Percentiles rank a stretch among this genome's conserved stretches.
Evolutionary conservation across 1,140 invertebrate species (phyloP).

Genomic region (Chionoecetes opilio): DNA sequence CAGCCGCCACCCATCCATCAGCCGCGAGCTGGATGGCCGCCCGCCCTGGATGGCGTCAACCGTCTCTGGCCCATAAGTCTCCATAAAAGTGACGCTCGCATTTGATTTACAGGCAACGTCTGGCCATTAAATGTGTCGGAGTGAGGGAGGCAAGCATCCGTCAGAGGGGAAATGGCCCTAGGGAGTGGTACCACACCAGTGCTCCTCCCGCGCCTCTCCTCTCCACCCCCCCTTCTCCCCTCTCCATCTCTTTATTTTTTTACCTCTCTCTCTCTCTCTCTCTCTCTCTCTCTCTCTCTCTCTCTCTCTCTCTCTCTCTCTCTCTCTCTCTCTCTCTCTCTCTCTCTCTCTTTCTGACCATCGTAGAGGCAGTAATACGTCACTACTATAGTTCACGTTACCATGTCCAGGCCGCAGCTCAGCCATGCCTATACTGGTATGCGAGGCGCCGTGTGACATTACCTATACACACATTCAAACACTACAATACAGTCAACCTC

Average conservation of each 20-base stretch:
- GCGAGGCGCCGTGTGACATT: too few relatives aligned
- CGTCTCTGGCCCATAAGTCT: conserved; percentile 78
- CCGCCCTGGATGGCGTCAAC: conserved; percentile 77
- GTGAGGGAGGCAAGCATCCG: conserved; percentile 79
- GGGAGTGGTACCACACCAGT: conserved; percentile 69
- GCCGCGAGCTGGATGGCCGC: conserved; percentile 68
- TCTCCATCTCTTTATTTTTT: not conserved
- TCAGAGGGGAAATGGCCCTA: conserved; percentile 79
- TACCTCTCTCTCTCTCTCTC: not conserved
- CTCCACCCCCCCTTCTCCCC: not conserved
- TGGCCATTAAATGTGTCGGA: conserved; percentile 80
- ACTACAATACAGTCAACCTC: not conserved
- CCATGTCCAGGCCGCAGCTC: not conserved
- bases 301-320: conserved; percentile 6
- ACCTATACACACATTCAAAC: not conserved
- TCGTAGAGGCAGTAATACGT: not conserved
- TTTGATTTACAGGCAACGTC: conserved; percentile 80
- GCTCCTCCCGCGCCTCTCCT: conserved; percentile 51
- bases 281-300: not conserved
- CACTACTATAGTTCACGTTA: not conserved
- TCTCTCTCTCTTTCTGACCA: not conserved
- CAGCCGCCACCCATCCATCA: conserved; percentile 74
- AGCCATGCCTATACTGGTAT: not conserved
- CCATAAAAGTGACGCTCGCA: conserved; percentile 80
- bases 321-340: not conserved